A percentile compares a stretch with the other conserved stretches of the same genome.
phyloP scores from a whole-genome alignment of 1,140 invertebrate genomes.

The Littorina saxatilis region DNA sequence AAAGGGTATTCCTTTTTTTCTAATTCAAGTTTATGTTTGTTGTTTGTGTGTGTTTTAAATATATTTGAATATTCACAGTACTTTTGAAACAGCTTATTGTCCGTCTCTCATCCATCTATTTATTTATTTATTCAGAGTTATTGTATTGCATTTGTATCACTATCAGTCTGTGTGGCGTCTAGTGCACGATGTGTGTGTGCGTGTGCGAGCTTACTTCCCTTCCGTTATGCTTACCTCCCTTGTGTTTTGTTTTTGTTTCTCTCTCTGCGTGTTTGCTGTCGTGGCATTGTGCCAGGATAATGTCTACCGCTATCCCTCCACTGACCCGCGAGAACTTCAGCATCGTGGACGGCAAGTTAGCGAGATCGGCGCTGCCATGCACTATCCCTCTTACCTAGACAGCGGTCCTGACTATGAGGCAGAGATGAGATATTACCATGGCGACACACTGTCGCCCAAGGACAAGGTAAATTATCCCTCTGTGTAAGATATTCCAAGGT shows the following conservation, averaged over 20 bases:
- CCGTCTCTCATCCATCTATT: too few relatives aligned
- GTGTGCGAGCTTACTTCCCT: conserved; percentile 3
- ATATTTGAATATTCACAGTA: too few relatives aligned
- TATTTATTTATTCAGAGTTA: too few relatives aligned
- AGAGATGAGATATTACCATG: conserved; percentile 72
- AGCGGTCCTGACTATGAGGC: conserved; percentile 69
- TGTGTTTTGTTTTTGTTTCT: conserved; percentile 39
- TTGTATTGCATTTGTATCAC: too few relatives aligned
- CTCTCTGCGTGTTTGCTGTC: conserved; percentile 39
- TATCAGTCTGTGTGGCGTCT: too few relatives aligned
- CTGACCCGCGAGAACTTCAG: conserved; percentile 42
- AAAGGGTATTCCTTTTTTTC: neutral
- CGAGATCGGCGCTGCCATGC: conserved; percentile 65
- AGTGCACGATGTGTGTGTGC: conserved; percentile 1
- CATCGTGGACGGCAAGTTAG: conserved; percentile 58
- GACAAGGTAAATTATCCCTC: conserved; percentile 68
- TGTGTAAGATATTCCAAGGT: too few relatives aligned
- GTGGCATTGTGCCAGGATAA: conserved; percentile 56
- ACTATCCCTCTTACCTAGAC: conserved; percentile 71
- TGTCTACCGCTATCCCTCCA: conserved; percentile 47
- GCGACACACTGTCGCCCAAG: conserved; percentile 69
- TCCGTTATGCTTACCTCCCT: conserved; percentile 25
- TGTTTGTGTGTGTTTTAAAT: too few relatives aligned
- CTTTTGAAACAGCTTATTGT: too few relatives aligned
- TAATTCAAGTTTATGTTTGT: too few relatives aligned